phyloP scores from a whole-genome alignment of 2,113 vertebrate genomes.

The Empidonax traillii region DNA sequence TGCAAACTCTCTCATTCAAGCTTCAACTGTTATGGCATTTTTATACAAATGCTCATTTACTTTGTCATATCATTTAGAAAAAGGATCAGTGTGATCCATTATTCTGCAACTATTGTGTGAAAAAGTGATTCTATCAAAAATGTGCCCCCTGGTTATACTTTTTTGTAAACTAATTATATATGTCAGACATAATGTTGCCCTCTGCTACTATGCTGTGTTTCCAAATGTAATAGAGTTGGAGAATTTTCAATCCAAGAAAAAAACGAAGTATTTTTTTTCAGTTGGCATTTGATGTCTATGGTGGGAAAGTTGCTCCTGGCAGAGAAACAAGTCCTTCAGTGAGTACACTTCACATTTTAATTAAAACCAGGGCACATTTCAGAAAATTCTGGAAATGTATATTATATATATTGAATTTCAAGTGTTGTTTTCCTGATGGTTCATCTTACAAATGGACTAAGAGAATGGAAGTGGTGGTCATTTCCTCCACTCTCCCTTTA shows the following conservation, averaged over 20 bases:
- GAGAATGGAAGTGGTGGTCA: background rate
- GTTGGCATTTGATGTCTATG: background rate
- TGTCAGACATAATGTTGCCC: background rate
- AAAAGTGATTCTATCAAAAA: background rate
- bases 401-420: background rate
- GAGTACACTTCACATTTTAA: background rate
- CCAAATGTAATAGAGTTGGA: background rate
- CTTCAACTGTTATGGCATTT: background rate
- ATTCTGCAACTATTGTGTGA: background rate
- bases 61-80: conserved; percentile 2
- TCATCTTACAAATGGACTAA: background rate
- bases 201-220: background rate
- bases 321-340: conserved; percentile 2
- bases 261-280: background rate
- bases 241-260: background rate
- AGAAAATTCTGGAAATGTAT: background rate
- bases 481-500: background rate
- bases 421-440: background rate
- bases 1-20: background rate
- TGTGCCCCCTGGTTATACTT: background rate
- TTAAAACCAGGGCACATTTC: background rate
- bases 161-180: conserved; percentile 10
- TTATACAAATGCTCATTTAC: conserved; percentile 16
- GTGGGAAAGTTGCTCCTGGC: background rate
- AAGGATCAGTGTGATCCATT: background rate